These are phyloP conservation scores for Nothobranchius furzeri DNA, from an alignment of 2,113 vertebrate genomes.

Conservation along the genomic window DNA sequence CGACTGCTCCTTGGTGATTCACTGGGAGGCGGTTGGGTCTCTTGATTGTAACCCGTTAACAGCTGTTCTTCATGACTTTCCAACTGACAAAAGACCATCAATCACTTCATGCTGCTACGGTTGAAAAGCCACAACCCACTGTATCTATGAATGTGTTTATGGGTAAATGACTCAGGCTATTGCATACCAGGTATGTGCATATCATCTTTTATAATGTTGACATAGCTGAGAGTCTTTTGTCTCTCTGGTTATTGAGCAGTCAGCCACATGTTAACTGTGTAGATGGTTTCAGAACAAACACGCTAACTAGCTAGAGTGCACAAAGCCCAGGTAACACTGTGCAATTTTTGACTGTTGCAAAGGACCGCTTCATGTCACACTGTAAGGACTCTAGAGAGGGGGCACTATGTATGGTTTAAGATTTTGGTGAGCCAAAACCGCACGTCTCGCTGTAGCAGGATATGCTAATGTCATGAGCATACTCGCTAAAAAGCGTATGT, in stretches of 20 bases:
- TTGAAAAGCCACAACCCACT: conserved; percentile 1
- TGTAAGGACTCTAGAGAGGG: no score
- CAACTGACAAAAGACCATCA: conserved; percentile 36
- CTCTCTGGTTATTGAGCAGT: conserved; percentile 28
- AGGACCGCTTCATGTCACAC: no score
- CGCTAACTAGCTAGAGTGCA: background rate
- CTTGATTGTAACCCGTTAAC: conserved; percentile 13
- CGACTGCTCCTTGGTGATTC: conserved; percentile 3
- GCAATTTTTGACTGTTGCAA: no score
- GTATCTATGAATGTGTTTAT: background rate
- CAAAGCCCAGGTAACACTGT: no score
- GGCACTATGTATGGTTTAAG: no score
- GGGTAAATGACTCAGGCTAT: conserved; percentile 35
- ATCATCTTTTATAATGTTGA: conserved; percentile 1
- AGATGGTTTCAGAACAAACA: background rate
- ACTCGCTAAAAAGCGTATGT: no score
- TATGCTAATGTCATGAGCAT: no score
- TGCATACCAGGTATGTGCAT: conserved; percentile 33
- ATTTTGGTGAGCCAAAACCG: no score
- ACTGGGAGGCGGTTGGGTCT: conserved; percentile 22
- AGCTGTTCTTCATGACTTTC: conserved; percentile 11
- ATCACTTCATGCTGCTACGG: conserved; percentile 16
- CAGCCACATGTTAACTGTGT: conserved; percentile 3
- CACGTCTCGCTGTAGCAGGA: no score
- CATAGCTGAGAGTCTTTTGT: conserved; percentile 23